Evolutionary conservation across 2,113 vertebrate genomes (phyloP).

Genomic region (Struthio camelus): DNA sequence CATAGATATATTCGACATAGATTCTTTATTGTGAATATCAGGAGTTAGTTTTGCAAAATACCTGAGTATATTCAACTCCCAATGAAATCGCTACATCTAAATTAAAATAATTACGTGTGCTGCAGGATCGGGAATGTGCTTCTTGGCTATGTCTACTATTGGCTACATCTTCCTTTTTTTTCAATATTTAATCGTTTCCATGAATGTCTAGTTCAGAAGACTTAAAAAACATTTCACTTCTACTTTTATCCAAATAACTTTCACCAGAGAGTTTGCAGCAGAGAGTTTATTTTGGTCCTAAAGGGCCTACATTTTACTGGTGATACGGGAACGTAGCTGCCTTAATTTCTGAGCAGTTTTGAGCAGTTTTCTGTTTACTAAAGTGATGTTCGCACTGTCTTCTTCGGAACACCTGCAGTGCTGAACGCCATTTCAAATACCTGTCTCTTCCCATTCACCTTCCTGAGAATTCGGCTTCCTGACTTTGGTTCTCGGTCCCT

Average conservation of each 20-base stretch:
- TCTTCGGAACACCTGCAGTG: background rate
- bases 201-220: background rate
- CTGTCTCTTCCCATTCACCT: background rate
- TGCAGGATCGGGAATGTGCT: background rate
- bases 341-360: background rate
- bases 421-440: background rate
- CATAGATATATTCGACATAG: background rate
- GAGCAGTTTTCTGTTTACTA: background rate
- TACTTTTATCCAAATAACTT: background rate
- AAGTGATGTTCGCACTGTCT: accelerated
- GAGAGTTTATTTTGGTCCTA: background rate
- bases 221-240: background rate
- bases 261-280: too few relatives aligned
- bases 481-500: background rate
- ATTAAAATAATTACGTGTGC: background rate
- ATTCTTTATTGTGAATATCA: background rate
- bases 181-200: background rate
- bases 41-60: background rate
- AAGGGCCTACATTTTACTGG: background rate
- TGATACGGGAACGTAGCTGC: background rate
- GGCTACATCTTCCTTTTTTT: background rate
- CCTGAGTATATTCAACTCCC: background rate
- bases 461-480: background rate
- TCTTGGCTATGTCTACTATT: background rate
- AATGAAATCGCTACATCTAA: background rate